A percentile compares a stretch with the other conserved stretches of the same genome.
Conservation (phyloP, 2,113 vertebrate genomes). For the Notiomystis cincta region DNA sequence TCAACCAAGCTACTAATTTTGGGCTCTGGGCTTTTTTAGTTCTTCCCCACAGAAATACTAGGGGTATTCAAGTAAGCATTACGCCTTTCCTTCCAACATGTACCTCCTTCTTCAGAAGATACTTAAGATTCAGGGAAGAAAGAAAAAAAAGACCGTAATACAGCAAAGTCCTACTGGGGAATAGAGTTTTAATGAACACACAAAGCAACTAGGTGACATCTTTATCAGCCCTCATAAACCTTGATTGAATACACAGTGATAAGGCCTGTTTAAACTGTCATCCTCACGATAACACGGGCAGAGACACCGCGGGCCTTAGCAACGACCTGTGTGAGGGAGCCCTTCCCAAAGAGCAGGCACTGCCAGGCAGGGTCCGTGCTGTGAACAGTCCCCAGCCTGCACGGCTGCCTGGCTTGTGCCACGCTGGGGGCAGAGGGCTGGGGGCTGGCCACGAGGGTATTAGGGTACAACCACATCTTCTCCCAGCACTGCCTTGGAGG, state of each 20-base stretch:
- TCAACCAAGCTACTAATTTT: neutral
- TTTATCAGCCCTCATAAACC: conserved; percentile 98
- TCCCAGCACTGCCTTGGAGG: fast-evolving
- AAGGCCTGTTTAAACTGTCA: conserved; percentile 97
- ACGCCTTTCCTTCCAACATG: fast-evolving
- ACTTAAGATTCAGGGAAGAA: neutral
- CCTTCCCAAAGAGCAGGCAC: conserved; percentile 20
- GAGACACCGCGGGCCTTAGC: conserved; percentile 61
- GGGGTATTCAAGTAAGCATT: neutral
- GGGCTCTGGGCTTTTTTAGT: neutral
- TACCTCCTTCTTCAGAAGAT: neutral
- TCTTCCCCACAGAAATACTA: neutral
- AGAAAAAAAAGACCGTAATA: neutral
- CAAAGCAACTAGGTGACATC: conserved; percentile 79
- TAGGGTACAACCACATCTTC: neutral
- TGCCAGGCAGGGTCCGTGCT: neutral
- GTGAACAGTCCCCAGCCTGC: neutral
- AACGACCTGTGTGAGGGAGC: conserved; percentile 26
- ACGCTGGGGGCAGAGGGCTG: neutral
- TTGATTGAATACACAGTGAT: conserved; percentile 97
- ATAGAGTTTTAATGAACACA: conserved; percentile 79
- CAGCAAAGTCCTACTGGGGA: conserved; percentile 44
- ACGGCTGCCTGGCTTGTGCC: neutral
- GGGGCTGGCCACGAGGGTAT: neutral
- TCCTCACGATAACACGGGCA: conserved; percentile 85